Evolutionary conservation across 2,888 invertebrate species (phyloP).

Genomic region (Clitarchus hookeri): DNA sequence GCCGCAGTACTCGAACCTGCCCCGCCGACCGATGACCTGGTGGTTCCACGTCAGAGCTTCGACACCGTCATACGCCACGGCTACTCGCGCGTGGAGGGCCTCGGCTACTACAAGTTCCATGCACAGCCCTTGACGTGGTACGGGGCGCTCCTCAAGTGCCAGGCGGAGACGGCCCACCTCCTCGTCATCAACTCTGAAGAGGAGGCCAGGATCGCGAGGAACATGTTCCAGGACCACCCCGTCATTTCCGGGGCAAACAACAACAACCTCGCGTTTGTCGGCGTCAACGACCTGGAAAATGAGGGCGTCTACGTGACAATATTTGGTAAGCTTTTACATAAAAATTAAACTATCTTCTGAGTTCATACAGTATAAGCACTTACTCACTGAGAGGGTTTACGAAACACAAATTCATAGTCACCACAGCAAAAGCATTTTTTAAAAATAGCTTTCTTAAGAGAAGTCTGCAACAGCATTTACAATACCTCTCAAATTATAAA

Average conservation of each 20-base stretch:
- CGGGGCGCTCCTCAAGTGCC: neutral
- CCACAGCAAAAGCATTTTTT: no score
- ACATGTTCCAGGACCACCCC: neutral
- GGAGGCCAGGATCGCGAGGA: neutral
- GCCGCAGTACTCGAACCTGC: neutral
- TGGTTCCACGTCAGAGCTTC: neutral
- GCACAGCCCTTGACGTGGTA: neutral
- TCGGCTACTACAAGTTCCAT: slow-evolving; percentile 2
- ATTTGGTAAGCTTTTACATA: neutral
- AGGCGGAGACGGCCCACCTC: neutral
- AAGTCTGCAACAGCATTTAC: no score
- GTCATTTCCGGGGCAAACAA: neutral
- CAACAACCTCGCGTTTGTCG: neutral
- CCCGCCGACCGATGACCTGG: neutral
- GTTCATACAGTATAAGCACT: no score
- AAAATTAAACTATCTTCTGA: no score
- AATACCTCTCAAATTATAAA: no score
- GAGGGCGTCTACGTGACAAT: neutral
- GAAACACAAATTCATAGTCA: no score
- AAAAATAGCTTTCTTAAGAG: no score
- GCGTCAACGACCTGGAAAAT: neutral
- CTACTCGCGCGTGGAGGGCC: neutral
- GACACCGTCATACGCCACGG: neutral
- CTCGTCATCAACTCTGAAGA: neutral
- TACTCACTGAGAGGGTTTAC: no score